Evolutionary conservation across 2,797 vertebrate genomes (phyloP).

Genomic region (Acanthiza pusilla): DNA sequence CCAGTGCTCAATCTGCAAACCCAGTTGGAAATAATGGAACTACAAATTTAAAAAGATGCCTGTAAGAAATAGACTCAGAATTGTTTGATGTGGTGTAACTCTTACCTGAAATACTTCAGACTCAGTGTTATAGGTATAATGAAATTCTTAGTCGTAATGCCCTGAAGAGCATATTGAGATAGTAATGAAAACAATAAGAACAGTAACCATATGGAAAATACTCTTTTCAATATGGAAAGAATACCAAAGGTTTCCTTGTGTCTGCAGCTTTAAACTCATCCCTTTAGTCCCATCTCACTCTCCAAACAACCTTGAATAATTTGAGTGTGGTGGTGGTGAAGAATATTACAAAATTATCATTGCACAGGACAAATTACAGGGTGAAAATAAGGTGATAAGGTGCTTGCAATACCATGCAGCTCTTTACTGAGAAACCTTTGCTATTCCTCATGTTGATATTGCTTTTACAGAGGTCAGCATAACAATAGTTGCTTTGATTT

Average conservation of each 20-base stretch:
- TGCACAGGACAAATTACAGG: background rate
- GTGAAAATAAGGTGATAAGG: background rate
- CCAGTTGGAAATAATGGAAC: background rate
- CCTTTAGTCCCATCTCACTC: background rate
- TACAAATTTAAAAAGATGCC: background rate
- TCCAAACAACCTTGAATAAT: background rate
- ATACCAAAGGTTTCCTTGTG: background rate
- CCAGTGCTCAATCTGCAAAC: background rate
- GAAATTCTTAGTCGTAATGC: background rate
- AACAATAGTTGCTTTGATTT: constrained; percentile 9
- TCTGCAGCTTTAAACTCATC: background rate
- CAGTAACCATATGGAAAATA: background rate
- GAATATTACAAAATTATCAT: background rate
- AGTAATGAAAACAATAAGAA: background rate
- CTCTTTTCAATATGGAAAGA: background rate
- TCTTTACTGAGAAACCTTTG: background rate
- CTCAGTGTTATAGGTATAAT: background rate
- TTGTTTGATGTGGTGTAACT: background rate
- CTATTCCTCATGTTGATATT: background rate
- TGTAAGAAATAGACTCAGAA: background rate
- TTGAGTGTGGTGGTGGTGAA: background rate
- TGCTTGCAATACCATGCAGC: background rate
- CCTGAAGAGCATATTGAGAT: background rate
- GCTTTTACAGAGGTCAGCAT: background rate
- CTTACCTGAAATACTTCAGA: background rate